A percentile compares a stretch with the other conserved stretches of the same genome.
These are phyloP conservation scores for Siniperca obscura DNA, from an alignment of 2,797 vertebrate species.

Conservation along the genomic window DNA sequence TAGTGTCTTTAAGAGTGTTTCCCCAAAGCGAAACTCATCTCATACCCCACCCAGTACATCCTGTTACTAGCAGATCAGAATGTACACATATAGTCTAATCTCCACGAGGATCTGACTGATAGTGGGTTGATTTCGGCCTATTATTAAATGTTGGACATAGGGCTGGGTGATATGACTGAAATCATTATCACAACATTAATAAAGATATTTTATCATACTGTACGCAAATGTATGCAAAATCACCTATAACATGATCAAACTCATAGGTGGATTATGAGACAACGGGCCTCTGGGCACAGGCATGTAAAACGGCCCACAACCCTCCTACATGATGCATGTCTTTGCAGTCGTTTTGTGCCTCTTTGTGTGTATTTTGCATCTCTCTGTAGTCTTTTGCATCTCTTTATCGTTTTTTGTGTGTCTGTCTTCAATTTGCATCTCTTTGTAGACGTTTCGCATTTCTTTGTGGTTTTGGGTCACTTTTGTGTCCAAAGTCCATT, in stretches of 20 bases:
- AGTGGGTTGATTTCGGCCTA: background rate
- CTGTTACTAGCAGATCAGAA: background rate
- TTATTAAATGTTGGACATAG: background rate
- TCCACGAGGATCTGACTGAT: background rate
- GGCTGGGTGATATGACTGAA: background rate
- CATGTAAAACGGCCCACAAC: no score
- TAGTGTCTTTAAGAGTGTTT: background rate
- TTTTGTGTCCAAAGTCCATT: no score
- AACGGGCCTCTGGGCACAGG: background rate
- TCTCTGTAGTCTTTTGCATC: no score
- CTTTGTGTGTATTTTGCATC: no score
- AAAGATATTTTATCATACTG: no score
- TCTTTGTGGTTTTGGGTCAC: no score
- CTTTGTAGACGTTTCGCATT: no score
- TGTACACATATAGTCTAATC: background rate
- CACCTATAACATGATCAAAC: background rate
- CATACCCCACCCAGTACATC: background rate
- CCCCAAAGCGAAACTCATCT: background rate
- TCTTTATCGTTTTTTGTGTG: no score
- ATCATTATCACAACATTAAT: background rate
- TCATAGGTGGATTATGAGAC: background rate
- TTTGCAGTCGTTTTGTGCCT: no score
- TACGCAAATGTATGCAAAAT: background rate
- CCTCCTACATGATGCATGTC: no score
- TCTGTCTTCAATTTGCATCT: no score